phyloP scores from a whole-genome alignment of 2,888 invertebrate species.

The Phyllotreta cruciferae region DNA sequence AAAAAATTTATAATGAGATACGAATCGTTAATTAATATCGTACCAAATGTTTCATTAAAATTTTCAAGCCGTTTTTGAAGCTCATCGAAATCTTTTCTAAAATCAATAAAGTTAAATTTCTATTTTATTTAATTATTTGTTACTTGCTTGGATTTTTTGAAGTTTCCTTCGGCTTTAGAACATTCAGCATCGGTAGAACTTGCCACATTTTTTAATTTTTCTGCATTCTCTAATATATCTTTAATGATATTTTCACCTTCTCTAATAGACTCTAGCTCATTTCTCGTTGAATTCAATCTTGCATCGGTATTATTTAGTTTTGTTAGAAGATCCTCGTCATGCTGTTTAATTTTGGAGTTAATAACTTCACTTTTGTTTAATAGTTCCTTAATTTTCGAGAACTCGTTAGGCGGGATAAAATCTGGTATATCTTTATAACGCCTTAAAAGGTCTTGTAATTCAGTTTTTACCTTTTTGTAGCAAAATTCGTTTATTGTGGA shows the following conservation, averaged over 20 bases:
- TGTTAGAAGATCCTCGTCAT: not conserved
- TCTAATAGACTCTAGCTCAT: conserved; percentile 1
- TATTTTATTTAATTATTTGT: too few relatives aligned
- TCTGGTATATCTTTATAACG: conserved; percentile 9
- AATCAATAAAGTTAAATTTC: not conserved
- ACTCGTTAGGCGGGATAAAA: conserved; percentile 17
- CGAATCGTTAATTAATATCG: not conserved
- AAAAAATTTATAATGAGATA: not conserved
- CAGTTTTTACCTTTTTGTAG: conserved; percentile 10
- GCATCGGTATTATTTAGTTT: conserved; percentile 9
- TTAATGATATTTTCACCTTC: not conserved
- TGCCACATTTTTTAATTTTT: conserved; percentile 11
- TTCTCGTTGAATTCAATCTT: not conserved
- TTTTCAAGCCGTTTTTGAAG: conserved; percentile 11
- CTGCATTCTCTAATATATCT: conserved; percentile 6
- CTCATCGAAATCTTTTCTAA: conserved; percentile 20
- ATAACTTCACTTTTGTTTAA: conserved; percentile 13
- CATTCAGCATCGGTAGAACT: conserved; percentile 1
- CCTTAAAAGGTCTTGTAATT: conserved; percentile 7
- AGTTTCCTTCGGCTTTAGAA: conserved; percentile 1
- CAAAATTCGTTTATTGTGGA: not conserved
- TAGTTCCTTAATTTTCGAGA: conserved; percentile 10
- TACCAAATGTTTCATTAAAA: conserved; percentile 19
- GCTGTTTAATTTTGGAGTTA: not conserved
- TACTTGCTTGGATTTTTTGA: conserved; percentile 10